Evolutionary conservation across 2,113 vertebrate species (phyloP).

Genomic region (Osmerus eperlanus): DNA sequence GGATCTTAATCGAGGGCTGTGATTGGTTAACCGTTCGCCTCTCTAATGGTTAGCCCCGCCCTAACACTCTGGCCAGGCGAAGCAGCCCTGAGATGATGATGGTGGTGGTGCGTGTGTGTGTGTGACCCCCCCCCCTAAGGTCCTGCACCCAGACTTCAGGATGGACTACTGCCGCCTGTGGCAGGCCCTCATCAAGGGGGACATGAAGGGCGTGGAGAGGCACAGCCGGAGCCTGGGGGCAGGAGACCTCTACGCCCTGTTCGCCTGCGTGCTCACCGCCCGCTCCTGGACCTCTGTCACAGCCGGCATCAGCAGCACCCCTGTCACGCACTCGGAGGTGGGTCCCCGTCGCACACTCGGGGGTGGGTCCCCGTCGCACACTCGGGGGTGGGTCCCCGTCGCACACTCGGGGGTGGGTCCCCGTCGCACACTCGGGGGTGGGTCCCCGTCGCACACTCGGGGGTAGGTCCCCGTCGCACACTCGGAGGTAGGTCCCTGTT

Average conservation of each 20-base stretch:
- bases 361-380: slow-evolving; percentile 71
- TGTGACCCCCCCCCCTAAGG: slow-evolving; percentile 56
- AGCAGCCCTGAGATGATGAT: too few species aligned
- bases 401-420: slow-evolving; percentile 75
- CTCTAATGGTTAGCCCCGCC: too few species aligned
- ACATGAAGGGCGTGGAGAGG: slow-evolving; percentile 82
- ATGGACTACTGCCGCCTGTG: slow-evolving; percentile 91
- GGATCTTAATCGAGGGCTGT: background rate
- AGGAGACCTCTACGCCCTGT: slow-evolving; percentile 88
- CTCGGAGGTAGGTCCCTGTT: too few species aligned
- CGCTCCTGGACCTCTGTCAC: slow-evolving; percentile 90
- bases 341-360: slow-evolving; percentile 38
- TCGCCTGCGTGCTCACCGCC: slow-evolving; percentile 90
- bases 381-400: slow-evolving; percentile 75
- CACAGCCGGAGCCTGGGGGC: slow-evolving; percentile 86
- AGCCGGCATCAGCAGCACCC: slow-evolving; percentile 79
- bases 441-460: too few species aligned
- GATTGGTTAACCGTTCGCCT: too few species aligned
- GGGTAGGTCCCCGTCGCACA: too few species aligned
- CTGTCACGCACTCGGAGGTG: slow-evolving; percentile 85
- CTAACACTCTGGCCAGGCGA: too few species aligned
- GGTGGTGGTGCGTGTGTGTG: background rate
- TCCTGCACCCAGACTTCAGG: slow-evolving; percentile 84
- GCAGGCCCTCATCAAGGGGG: slow-evolving; percentile 86
- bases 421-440: background rate